These are phyloP conservation scores for Ectemnius continuus DNA, from an alignment of 2,888 invertebrate genomes.

Conservation along the genomic window DNA sequence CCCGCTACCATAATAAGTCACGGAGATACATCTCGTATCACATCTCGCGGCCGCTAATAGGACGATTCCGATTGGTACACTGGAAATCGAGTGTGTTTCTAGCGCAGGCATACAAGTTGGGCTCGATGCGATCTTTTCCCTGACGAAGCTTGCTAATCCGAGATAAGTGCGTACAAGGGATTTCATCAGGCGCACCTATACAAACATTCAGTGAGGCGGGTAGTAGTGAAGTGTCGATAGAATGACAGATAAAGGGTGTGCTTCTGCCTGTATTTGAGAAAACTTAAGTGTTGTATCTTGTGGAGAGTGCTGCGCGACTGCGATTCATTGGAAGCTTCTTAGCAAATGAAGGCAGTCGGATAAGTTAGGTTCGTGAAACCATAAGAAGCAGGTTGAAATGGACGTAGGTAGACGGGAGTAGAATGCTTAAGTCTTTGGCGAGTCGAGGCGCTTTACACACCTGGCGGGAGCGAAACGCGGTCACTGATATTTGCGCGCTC, in stretches of 20 bases:
- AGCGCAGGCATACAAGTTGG: conserved; percentile 8
- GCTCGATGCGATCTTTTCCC: conserved; percentile 5
- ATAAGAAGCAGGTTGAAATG: conserved; percentile 12
- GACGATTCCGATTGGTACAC: neutral
- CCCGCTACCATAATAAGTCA: too few species aligned
- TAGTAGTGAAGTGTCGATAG: neutral
- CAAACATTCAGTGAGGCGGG: conserved; percentile 10
- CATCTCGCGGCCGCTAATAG: neutral
- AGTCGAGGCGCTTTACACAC: conserved; percentile 13
- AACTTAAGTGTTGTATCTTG: too few species aligned
- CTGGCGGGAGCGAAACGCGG: conserved; percentile 27
- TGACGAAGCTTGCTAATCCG: conserved; percentile 35
- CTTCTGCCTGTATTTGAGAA: too few species aligned
- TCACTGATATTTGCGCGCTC: conserved; percentile 16
- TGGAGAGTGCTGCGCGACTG: too few species aligned
- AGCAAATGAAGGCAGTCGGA: neutral
- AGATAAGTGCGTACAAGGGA: conserved; percentile 36
- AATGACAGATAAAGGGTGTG: neutral
- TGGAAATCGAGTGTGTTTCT: neutral
- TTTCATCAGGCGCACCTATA: conserved; percentile 29
- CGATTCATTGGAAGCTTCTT: too few species aligned
- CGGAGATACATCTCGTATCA: too few species aligned
- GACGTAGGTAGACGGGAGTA: conserved; percentile 21
- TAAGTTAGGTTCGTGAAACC: neutral
- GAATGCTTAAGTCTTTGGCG: conserved; percentile 21